Evolutionary conservation across 2,888 invertebrate genomes (phyloP).

Genomic region (Dinocampus coccinellae): DNA sequence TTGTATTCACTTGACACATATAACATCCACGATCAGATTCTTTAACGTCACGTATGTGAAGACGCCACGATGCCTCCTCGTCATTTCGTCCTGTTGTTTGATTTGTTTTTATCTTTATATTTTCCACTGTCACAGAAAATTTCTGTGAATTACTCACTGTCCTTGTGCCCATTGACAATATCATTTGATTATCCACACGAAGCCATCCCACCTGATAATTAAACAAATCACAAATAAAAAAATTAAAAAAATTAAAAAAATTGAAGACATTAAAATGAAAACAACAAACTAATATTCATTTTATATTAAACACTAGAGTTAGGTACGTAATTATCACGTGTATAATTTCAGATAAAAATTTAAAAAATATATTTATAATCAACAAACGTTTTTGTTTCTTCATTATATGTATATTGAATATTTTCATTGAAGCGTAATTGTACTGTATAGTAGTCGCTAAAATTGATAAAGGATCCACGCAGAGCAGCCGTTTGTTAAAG

Average conservation of each 20-base stretch:
- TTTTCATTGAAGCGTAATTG: conserved; percentile 14
- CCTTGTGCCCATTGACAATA: conserved; percentile 80
- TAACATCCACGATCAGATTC: conserved; percentile 83
- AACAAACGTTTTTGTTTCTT: background rate
- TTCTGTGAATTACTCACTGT: conserved; percentile 82
- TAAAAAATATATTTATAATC: background rate
- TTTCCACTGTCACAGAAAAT: conserved; percentile 75
- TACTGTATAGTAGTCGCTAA: background rate
- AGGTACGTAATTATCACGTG: background rate
- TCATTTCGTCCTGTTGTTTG: conserved; percentile 31
- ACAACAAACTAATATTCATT: background rate
- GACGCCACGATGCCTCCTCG: conserved; percentile 79
- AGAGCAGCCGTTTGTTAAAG: conserved; percentile 32
- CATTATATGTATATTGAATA: background rate
- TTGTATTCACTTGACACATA: conserved; percentile 86
- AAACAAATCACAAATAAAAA: no score
- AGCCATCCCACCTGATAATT: conserved; percentile 80
- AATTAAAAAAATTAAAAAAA: no score
- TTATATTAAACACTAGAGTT: background rate
- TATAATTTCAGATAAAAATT: background rate
- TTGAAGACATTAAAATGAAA: no score
- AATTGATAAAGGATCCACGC: conserved; percentile 31
- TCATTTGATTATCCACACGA: conserved; percentile 81
- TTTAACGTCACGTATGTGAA: conserved; percentile 80
- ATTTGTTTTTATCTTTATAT: conserved; percentile 55